phyloP scores from a whole-genome alignment of 2,113 vertebrate species.

The Hemichromis elongatus region DNA sequence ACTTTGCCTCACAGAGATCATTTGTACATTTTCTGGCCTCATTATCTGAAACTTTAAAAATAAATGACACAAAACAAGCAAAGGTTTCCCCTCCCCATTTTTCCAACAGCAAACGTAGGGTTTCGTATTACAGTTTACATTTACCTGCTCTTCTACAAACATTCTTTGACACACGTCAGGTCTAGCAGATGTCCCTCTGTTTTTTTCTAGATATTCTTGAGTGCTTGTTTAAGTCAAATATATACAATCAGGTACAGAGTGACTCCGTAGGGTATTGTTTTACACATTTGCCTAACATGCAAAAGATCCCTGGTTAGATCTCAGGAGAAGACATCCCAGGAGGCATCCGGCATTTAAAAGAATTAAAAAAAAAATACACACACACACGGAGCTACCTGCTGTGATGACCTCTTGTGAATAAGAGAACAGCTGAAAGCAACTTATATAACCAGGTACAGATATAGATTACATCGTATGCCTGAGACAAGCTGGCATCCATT shows the following conservation, averaged over 20 bases:
- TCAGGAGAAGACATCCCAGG: neutral
- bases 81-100: neutral
- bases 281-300: neutral
- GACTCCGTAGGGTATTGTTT: neutral
- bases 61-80: neutral
- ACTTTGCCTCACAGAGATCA: neutral
- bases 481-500: constrained; percentile 29
- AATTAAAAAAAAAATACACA: neutral
- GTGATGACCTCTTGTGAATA: neutral
- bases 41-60: neutral
- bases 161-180: neutral
- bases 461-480: neutral
- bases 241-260: constrained; percentile 9
- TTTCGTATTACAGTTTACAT: neutral
- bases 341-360: neutral
- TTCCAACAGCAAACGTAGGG: neutral
- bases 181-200: neutral
- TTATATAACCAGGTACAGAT: constrained; percentile 9
- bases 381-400: neutral
- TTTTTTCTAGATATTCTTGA: neutral
- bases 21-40: neutral
- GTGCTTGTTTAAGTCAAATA: constrained; percentile 31
- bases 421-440: neutral
- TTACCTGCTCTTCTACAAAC: constrained; percentile 9
- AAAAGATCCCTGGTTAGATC: neutral